phyloP scores from a whole-genome alignment of 2,113 vertebrate species.

The Muntiacus reevesi region DNA sequence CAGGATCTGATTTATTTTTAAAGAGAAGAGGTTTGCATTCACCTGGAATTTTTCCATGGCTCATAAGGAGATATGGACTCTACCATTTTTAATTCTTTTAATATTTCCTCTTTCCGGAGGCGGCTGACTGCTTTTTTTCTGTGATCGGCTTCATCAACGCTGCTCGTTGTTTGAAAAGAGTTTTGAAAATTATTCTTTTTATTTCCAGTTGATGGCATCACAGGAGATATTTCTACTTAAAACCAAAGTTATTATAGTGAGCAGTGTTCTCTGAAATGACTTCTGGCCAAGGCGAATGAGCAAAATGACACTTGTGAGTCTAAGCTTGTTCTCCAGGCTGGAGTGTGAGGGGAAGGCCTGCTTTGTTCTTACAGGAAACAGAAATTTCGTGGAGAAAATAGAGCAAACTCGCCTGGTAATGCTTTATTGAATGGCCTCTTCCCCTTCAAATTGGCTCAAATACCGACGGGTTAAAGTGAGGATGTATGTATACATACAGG shows the following conservation, averaged over 20 bases:
- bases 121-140: neutral
- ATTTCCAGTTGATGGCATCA: slow-evolving; percentile 59
- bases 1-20: neutral
- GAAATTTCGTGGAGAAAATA: neutral
- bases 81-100: neutral
- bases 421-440: neutral
- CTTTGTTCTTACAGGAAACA: slow-evolving; percentile 4
- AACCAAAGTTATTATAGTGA: slow-evolving; percentile 16
- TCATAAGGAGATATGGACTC: neutral
- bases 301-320: neutral
- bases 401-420: neutral
- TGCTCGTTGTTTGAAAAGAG: slow-evolving; percentile 26
- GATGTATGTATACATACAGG: neutral
- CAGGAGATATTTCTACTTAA: slow-evolving; percentile 51
- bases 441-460: neutral
- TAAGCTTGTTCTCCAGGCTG: neutral
- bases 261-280: slow-evolving; percentile 49
- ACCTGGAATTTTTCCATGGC: neutral
- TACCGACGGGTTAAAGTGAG: neutral
- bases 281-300: slow-evolving; percentile 24
- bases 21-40: neutral
- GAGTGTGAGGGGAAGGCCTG: neutral
- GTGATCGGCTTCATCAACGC: neutral
- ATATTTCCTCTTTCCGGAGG: neutral
- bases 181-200: slow-evolving; percentile 58